Base-by-base conservation (phyloP, 2,888 invertebrate species). In the Agrotis clavis region DNA sequence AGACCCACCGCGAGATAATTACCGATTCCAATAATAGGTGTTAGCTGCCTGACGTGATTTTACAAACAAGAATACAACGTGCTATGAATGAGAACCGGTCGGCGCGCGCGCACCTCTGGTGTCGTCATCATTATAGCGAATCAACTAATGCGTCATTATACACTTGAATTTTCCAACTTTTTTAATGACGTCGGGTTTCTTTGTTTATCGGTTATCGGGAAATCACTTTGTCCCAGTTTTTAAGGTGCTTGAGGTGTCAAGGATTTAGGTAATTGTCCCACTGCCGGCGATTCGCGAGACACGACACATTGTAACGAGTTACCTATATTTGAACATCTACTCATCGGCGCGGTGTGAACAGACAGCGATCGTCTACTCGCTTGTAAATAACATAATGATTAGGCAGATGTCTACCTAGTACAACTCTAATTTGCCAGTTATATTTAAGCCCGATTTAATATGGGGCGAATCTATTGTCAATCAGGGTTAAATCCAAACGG, bases 1-100 rank as follows among this genome's bases (percentile, higher is more conserved):
- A 67, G 73, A 56, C 69, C 59, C 61, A 71, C 67, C 64, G 62
- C 56, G 67, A 41, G 71, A 62, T 82, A 73, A 79, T 79, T 65
- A 76, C 54, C 56, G 45, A 71, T 85, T 77, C 73, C 63, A 67
- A 80, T 76, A 82, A 80, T 59, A 83, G 61, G 48, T 69, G 65
- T 79, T 14, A 71, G 21, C 25, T 50, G 47, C 61, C 54, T 80
- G 62, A 71, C 70, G 74, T 67, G 72, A 73, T 77, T 64, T 66
- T 62, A 85, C 76, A 85, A 83, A 83, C 80, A 76, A 57, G 57
- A 66, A 57, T 63, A 71, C 61, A 67, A 73, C 79, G 74, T 75
- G 81, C 53, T 64, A 74, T 79, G 80, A 84, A 83, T 85, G 78
- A 81, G 79, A 89, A 89, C 89, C 87, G 85, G 89, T 89, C 77